Evolutionary conservation across 64 coral and sea anemone species (phyloP).

Genomic region (Exaiptasia diaphana): DNA sequence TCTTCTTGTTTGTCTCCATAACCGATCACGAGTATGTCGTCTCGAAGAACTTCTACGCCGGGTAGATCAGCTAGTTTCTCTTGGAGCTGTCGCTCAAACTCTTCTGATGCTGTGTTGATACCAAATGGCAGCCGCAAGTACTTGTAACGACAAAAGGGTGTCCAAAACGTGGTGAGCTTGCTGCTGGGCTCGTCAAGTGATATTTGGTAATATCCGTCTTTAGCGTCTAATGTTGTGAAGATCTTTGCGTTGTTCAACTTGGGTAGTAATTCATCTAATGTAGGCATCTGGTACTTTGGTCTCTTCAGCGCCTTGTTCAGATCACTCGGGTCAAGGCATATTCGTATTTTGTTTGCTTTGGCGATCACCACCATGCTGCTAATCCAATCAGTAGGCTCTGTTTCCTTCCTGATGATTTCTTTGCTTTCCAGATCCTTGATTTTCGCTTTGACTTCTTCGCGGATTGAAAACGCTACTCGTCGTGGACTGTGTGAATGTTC

Average conservation of each 20-base stretch:
- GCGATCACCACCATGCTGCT: constrained; percentile 14
- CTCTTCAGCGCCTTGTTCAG: constrained; percentile 10
- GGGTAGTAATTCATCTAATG: constrained; percentile 12
- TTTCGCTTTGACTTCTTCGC: constrained; percentile 13
- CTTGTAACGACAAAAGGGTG: constrained; percentile 12
- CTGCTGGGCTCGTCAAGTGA: constrained; percentile 11
- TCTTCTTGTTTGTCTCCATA: constrained; percentile 22
- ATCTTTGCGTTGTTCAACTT: constrained; percentile 17
- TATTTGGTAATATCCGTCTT: constrained; percentile 33
- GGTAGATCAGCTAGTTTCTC: constrained; percentile 13
- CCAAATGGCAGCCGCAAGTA: constrained; percentile 28
- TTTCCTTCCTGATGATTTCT: constrained; percentile 14
- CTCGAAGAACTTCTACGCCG: constrained; percentile 31
- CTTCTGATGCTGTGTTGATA: neutral
- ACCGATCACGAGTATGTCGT: constrained; percentile 18
- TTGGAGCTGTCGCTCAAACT: constrained; percentile 30
- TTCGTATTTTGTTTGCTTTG: neutral
- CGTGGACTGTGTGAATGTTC: constrained; percentile 5
- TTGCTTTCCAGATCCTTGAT: constrained; percentile 6
- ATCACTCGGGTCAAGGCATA: constrained; percentile 20
- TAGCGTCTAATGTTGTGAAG: constrained; percentile 9
- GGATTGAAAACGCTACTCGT: neutral
- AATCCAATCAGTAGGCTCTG: constrained; percentile 36
- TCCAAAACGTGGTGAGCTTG: constrained; percentile 35
- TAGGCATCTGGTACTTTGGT: constrained; percentile 29